phyloP scores from a whole-genome alignment of 2,113 vertebrate species.

The Apteryx mantelli region DNA sequence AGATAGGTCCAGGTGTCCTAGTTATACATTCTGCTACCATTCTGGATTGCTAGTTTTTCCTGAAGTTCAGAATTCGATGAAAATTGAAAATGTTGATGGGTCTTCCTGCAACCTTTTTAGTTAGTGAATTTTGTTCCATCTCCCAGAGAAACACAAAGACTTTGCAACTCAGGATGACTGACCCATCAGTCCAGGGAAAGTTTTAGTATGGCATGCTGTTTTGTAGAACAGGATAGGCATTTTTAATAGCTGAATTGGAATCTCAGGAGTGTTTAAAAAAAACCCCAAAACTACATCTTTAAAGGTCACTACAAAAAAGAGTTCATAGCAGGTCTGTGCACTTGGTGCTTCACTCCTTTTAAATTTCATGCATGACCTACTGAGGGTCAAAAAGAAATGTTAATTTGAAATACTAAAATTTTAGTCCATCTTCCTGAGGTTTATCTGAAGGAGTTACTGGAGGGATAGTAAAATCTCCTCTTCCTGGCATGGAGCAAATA shows the following conservation, averaged over 20 bases:
- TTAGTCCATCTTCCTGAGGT: background rate
- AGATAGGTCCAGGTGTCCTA: background rate
- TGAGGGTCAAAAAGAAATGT: background rate
- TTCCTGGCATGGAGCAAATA: background rate
- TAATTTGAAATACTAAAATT: background rate
- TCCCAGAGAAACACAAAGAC: background rate
- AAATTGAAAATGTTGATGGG: background rate
- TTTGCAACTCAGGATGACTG: background rate
- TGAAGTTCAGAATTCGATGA: background rate
- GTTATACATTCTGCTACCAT: background rate
- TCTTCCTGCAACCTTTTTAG: background rate
- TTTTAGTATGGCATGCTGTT: background rate
- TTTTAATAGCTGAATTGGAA: background rate
- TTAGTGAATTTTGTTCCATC: background rate
- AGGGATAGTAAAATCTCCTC: background rate
- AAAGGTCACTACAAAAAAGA: rapidly evolving
- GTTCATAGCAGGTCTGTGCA: background rate
- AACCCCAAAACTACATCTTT: background rate
- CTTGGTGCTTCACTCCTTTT: background rate
- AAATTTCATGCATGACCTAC: background rate
- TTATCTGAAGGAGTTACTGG: background rate
- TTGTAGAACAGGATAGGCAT: background rate
- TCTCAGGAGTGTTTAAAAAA: background rate
- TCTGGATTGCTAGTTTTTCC: background rate
- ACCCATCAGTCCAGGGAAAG: background rate